Percentiles rank a stretch among this genome's conserved stretches.
Conservation (phyloP, 2,113 vertebrate species). For the Pygoscelis antarcticus region DNA sequence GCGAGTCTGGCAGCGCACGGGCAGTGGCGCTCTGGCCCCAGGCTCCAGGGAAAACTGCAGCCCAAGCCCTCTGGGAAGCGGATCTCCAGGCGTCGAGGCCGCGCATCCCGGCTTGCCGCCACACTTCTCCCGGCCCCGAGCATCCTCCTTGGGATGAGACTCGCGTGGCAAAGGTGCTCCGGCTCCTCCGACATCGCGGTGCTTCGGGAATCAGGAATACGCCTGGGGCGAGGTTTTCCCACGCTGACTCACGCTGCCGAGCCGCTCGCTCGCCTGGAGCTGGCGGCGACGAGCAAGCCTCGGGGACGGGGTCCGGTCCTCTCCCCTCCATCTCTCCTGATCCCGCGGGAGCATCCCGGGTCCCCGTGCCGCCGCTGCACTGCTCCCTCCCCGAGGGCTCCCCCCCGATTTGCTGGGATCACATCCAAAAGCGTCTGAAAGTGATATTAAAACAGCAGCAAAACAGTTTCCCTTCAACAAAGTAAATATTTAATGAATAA, state of each 20-base stretch:
- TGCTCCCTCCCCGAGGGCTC: neutral
- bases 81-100: neutral
- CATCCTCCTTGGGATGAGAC: neutral
- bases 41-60: neutral
- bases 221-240: constrained; percentile 25
- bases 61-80: neutral
- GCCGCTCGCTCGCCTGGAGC: neutral
- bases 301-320: neutral
- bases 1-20: neutral
- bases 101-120: neutral
- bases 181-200: neutral
- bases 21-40: fast-evolving
- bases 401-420: neutral
- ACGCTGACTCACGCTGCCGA: constrained; percentile 52
- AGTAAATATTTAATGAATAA: constrained; percentile 77
- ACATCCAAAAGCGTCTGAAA: constrained; percentile 60
- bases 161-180: fast-evolving
- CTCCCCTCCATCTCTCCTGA: neutral
- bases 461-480: constrained; percentile 72
- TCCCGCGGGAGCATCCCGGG: neutral
- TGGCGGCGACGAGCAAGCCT: neutral
- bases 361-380: fast-evolving
- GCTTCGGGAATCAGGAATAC: neutral
- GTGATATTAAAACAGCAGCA: constrained; percentile 69
- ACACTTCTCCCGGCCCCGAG: neutral